Base-by-base conservation (phyloP, 2,888 invertebrate species). In the Papilio demoleus region DNA sequence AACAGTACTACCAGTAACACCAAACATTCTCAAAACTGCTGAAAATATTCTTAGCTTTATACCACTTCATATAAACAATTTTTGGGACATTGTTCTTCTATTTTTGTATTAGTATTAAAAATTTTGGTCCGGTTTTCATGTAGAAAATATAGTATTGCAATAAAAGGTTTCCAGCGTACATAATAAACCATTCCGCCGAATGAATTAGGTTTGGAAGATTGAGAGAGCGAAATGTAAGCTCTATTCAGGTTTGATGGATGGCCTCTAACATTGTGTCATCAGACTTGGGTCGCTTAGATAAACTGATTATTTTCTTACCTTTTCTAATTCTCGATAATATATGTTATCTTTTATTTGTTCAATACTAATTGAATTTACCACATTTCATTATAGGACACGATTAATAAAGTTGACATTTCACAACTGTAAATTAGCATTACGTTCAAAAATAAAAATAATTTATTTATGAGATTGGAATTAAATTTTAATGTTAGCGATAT, bases 121-220 rank as follows among this genome's bases (percentile, higher is more conserved):
- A 62, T 22, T 24, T 64, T 38, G 11, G 34, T 22, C 50, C 17
- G 50, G 27, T 53, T 64, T 64, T 31, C 27, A 17, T 64, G 24
- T 53, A 64, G 17, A 24, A 64, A 63, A 50, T n/a, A 53, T 56
- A 36, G 19, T 34, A 50, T 36, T 63, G 27, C 45, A 31, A 42
- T 68, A 58, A 68, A 62, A 63, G 58, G 45, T 63, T 58, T 63
- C 24, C 50, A 63, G 45, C 47, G 58, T 68, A 58, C 24, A 68
- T 45, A 68, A 68, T 68, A 45, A 60, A 65, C 56, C 58, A 58
- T 68, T 58, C 24, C 42, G 38, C 12, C 19, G 31, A 68, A 59
- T 68, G 59, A 68, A 68, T 68, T 64, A 64, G 63, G 53, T 64
- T 59, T 47, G 36, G 34, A 64, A 68, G 59, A 68, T 63, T 68